These are phyloP conservation scores for Trisateles emortualis DNA, from an alignment of 2,888 invertebrate genomes.

Conservation along the genomic window DNA sequence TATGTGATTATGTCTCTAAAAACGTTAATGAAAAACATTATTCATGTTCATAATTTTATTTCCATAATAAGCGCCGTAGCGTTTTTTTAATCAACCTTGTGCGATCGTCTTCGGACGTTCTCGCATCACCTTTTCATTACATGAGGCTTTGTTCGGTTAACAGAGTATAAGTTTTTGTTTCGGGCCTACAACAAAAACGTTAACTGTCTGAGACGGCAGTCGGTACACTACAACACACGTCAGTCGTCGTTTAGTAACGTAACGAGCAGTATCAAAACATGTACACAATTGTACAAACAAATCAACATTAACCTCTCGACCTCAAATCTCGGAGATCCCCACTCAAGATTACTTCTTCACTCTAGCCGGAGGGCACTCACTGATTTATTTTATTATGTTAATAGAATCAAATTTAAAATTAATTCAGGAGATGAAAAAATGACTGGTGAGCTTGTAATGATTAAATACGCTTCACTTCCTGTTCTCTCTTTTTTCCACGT, in stretches of 20 bases:
- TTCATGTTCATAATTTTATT: conserved; percentile 28
- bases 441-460: conserved; percentile 69
- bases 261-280: conserved; percentile 53
- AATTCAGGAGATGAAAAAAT: conserved; percentile 70
- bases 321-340: conserved; percentile 60
- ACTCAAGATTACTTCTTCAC: conserved; percentile 58
- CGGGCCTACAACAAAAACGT: conserved; percentile 59
- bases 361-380: conserved; percentile 49
- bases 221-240: conserved; percentile 40
- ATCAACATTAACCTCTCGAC: conserved; percentile 63
- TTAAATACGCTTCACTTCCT: conserved; percentile 73
- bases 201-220: conserved; percentile 45
- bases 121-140: conserved; percentile 66
- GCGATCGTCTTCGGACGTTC: conserved; percentile 47
- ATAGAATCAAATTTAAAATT: conserved; percentile 76
- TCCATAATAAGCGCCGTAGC: conserved; percentile 28
- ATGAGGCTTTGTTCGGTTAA: conserved; percentile 65
- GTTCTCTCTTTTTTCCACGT: conserved; percentile 58
- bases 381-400: conserved; percentile 74
- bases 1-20: conserved; percentile 23
- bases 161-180: conserved; percentile 72
- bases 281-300: conserved; percentile 61
- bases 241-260: conserved; percentile 40
- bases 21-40: conserved; percentile 33
- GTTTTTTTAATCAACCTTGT: conserved; percentile 46